phyloP scores from a whole-genome alignment of 2,113 vertebrate species.

The Triplophysa tibetana region DNA sequence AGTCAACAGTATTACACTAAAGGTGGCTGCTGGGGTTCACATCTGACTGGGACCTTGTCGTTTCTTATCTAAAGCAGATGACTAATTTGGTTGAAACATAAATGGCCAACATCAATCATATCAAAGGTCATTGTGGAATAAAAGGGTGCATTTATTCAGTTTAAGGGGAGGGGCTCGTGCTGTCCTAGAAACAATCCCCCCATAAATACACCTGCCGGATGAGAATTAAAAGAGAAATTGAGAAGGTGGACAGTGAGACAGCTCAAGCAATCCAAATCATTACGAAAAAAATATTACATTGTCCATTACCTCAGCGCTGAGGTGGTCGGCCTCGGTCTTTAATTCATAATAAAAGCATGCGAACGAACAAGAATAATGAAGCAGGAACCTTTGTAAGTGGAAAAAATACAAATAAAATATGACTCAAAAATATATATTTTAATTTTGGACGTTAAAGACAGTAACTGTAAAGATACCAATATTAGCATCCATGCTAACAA shows the following conservation, averaged over 20 bases:
- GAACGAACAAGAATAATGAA: not conserved
- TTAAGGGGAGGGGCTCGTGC: not conserved
- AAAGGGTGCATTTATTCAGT: not conserved
- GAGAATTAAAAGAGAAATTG: not conserved
- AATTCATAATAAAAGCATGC: not conserved
- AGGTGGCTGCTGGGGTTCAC: not conserved
- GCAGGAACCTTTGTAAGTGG: not conserved
- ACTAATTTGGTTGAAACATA: not conserved
- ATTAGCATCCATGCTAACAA: too few species aligned
- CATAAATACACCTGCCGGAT: not conserved
- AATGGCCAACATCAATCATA: not conserved
- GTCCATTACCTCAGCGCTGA: not conserved
- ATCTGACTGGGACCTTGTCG: not conserved
- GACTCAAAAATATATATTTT: too few species aligned
- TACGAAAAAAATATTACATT: conserved; percentile 21
- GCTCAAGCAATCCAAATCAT: not conserved
- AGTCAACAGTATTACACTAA: too few species aligned
- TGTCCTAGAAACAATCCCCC: not conserved
- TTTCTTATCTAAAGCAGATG: not conserved
- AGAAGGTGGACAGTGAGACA: not conserved
- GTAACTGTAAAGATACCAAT: too few species aligned
- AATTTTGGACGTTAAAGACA: too few species aligned
- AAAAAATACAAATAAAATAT: not conserved
- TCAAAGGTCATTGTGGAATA: not conserved
- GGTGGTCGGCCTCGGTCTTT: not conserved